A percentile compares a stretch with the other conserved stretches of the same genome.
Conservation (phyloP, 2,888 invertebrate genomes). For the Brassicogethes aeneus region DNA sequence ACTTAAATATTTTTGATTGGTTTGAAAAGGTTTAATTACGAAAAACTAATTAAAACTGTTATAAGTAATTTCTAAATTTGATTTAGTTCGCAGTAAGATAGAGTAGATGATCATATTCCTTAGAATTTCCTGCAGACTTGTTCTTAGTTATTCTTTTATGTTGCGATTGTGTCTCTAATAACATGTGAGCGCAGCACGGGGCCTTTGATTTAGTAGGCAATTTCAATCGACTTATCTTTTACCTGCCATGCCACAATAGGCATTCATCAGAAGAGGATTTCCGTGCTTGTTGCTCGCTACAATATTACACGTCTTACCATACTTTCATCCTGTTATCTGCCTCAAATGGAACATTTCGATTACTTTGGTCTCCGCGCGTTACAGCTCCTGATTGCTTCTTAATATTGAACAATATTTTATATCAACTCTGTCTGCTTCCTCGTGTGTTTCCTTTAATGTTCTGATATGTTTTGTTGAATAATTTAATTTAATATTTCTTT, state of each 20-base stretch:
- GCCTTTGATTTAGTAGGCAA: slow-evolving; percentile 27
- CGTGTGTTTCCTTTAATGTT: no score
- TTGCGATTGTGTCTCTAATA: slow-evolving; percentile 11
- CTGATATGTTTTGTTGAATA: no score
- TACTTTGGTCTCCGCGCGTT: slow-evolving; percentile 17
- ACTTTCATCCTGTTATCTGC: slow-evolving; percentile 22
- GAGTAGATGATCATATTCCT: no score
- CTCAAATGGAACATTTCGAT: slow-evolving; percentile 26
- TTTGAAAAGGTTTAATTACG: no score
- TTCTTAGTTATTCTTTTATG: slow-evolving; percentile 6
- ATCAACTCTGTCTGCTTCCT: background rate
- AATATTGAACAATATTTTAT: slow-evolving; percentile 19
- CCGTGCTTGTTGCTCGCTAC: slow-evolving; percentile 19
- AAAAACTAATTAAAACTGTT: no score
- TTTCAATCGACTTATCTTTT: slow-evolving; percentile 27
- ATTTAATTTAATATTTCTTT: no score
- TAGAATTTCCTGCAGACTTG: background rate
- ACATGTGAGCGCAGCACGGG: slow-evolving; percentile 13
- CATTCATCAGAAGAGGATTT: slow-evolving; percentile 22
- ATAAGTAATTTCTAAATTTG: no score
- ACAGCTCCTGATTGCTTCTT: slow-evolving; percentile 16
- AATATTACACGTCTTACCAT: slow-evolving; percentile 21
- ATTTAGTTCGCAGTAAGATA: no score
- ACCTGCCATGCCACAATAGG: slow-evolving; percentile 25
- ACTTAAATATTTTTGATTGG: no score